Evolutionary conservation across 2,113 vertebrate species (phyloP), one percentile per base, ranked within the genome.

Genomic region (Eulemur macaco): DNA sequence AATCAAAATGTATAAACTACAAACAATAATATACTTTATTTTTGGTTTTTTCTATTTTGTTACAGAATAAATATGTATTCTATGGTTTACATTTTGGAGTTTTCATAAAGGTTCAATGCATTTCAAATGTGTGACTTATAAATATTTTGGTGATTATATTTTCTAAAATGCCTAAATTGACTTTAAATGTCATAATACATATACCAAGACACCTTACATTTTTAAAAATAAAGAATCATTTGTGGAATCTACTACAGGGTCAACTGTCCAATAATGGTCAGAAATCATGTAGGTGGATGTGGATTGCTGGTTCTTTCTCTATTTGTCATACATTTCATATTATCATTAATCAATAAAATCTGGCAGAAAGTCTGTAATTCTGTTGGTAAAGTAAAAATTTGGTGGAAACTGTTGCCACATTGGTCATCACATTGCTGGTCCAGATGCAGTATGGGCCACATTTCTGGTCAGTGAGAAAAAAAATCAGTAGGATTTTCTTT

Each of bases 1-100:
- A 97, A 96, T 97, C 96, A 96, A 73, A 92, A 95, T 91, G 39
- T 94, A 60, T 94, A 27, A 47, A 64, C 13, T 94, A 37, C 81
- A 96, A 92, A 96, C 94, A 58, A 50, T 93, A 60, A 10, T 91
- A 42, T 93, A 88, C 89, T 98, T 97, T 96, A 60, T 89, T 96
- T 98, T 97, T 76, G 37, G 18, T 87, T 94, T 96, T 96, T 85
- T 92, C 25, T 94, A 82, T 95, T 96, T 98, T 86, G 87, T 94
- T 97, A 98, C 60, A 94, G 82, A 97, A 96, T 92, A 96, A 98
- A 98, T 96, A 9, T 60, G 3, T 96, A 50, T 77, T n/a, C 63
- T 96, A n/a, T 85, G 77, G 96, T 71, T 95, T 89, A 86, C 21
- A 71, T 94, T 96, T 93, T 98, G 39, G 74, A 39, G 0, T 0